These are phyloP conservation scores for Ochotona curzoniae DNA, from an alignment of 2,113 vertebrate genomes.

Conservation along the genomic window DNA sequence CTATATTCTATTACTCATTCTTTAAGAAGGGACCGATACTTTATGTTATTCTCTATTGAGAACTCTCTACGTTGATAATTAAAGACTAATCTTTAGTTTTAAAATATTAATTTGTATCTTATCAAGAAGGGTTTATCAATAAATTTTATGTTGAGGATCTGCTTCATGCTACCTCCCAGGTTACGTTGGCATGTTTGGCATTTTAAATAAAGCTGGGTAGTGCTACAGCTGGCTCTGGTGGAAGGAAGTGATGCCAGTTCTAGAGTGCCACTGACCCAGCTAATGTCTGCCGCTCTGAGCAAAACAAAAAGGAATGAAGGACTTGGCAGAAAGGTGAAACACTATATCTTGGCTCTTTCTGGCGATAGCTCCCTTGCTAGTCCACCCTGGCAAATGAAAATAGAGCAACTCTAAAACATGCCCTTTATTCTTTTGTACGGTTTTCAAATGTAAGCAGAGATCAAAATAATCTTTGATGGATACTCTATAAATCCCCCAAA, in stretches of 20 bases:
- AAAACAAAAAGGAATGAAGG: constrained; percentile 34
- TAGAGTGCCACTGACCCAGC: constrained; percentile 71
- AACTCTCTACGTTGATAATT: background rate
- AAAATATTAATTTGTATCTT: background rate
- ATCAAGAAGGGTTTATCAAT: background rate
- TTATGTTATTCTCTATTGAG: background rate
- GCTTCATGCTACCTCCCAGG: background rate
- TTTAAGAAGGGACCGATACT: background rate
- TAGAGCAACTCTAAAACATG: constrained; percentile 26
- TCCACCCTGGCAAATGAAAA: constrained; percentile 35
- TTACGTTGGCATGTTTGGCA: background rate
- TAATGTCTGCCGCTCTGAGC: constrained; percentile 69
- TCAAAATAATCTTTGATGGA: constrained; percentile 38
- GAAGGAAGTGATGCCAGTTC: constrained; percentile 57
- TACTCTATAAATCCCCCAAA: constrained; percentile 43
- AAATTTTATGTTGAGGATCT: background rate
- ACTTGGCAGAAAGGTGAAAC: constrained; percentile 74
- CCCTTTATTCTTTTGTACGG: constrained; percentile 26
- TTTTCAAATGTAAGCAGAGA: constrained; percentile 44
- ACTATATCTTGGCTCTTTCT: constrained; percentile 54
- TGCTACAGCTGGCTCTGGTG: constrained; percentile 46
- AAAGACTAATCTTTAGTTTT: background rate
- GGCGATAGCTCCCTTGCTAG: constrained; percentile 55
- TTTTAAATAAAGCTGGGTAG: constrained; percentile 46
- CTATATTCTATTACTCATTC: background rate